These are phyloP conservation scores for Arion vulgaris DNA, from an alignment of 1,140 invertebrate genomes.

Conservation along the genomic window DNA sequence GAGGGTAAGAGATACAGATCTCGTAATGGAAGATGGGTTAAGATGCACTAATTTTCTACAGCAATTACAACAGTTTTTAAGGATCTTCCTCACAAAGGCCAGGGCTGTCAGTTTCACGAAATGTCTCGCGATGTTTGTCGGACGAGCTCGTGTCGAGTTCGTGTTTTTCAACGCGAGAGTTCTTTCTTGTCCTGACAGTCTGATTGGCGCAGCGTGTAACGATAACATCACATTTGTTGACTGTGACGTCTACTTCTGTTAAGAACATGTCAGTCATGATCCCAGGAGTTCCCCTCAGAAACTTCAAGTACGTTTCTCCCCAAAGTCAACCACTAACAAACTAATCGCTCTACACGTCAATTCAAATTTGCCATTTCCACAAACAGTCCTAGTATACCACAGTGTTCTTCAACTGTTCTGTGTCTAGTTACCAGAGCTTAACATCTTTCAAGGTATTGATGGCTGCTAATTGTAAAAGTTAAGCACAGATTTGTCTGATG, in stretches of 20 bases:
- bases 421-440: slow-evolving; percentile 16
- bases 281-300: slow-evolving; percentile 13
- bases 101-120: background rate
- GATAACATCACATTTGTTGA: slow-evolving; percentile 22
- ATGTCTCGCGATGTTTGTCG: background rate
- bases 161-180: slow-evolving; percentile 8
- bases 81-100: background rate
- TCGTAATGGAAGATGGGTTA: background rate
- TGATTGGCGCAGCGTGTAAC: slow-evolving; percentile 1
- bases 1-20: background rate
- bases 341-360: slow-evolving; percentile 16
- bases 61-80: background rate
- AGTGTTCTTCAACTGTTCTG: background rate
- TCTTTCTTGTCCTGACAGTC: slow-evolving; percentile 15
- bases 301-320: background rate
- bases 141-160: background rate
- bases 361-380: slow-evolving; percentile 20
- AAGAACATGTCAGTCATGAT: slow-evolving; percentile 18
- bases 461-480: background rate
- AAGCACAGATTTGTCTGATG: too few species aligned
- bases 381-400: background rate
- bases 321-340: slow-evolving; percentile 21
- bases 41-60: background rate
- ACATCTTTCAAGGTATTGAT: background rate
- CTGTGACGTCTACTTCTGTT: slow-evolving; percentile 16